phyloP scores from a whole-genome alignment of 2,888 invertebrate genomes.

The Drosophila meridiana region DNA sequence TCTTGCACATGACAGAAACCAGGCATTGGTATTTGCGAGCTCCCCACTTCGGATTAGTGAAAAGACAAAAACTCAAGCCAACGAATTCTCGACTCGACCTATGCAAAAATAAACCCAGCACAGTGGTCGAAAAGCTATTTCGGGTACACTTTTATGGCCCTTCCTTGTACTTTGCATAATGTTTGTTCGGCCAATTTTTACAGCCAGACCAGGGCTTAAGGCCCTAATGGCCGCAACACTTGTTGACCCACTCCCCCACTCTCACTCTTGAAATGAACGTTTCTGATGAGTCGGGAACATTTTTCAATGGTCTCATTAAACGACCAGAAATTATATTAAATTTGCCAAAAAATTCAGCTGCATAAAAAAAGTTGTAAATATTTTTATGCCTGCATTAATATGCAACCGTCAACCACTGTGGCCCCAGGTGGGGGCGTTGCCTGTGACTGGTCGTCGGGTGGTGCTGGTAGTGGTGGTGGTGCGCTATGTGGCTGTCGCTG shows the following conservation, averaged over 20 bases:
- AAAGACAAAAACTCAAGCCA: slow-evolving; percentile 71
- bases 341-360: slow-evolving; percentile 68
- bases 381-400: slow-evolving; percentile 81
- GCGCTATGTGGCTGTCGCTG: slow-evolving; percentile 63
- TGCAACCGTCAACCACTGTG: slow-evolving; percentile 78
- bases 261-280: neutral
- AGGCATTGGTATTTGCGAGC: slow-evolving; percentile 74
- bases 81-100: slow-evolving; percentile 38
- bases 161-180: slow-evolving; percentile 72
- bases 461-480: neutral
- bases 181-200: slow-evolving; percentile 70
- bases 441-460: neutral
- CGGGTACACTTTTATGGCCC: slow-evolving; percentile 47
- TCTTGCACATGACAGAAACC: slow-evolving; percentile 77
- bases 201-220: slow-evolving; percentile 47
- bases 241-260: slow-evolving; percentile 54
- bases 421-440: slow-evolving; percentile 12
- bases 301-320: slow-evolving; percentile 78
- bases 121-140: slow-evolving; percentile 51
- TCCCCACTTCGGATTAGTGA: slow-evolving; percentile 72
- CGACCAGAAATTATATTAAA: slow-evolving; percentile 80
- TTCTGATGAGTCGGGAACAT: slow-evolving; percentile 62
- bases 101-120: slow-evolving; percentile 55
- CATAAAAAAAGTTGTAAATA: slow-evolving; percentile 81
- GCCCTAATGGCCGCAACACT: slow-evolving; percentile 69